Percentiles rank a stretch among this genome's conserved stretches.
phyloP scores from a whole-genome alignment of 2,113 vertebrate species.

The Stigmatopora nigra region DNA sequence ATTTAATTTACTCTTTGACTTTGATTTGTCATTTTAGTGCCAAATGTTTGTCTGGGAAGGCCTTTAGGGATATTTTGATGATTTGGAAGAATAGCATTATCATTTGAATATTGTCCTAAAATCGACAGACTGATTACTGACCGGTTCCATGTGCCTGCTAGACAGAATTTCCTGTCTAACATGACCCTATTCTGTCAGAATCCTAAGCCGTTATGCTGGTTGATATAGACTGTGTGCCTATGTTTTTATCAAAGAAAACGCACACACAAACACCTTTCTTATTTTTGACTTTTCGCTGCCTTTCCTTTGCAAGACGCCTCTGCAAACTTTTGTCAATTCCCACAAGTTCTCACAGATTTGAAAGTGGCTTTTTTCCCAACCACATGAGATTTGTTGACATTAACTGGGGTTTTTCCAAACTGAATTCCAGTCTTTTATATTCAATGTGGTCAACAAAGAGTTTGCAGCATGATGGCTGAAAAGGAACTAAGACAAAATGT shows the following conservation, averaged over 20 bases:
- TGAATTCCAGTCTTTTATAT: neutral
- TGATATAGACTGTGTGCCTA: neutral
- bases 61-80: no score
- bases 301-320: neutral
- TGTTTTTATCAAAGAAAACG: slow-evolving; percentile 4
- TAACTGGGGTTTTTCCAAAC: neutral
- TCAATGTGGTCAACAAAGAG: no score
- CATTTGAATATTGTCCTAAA: neutral
- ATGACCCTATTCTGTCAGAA: slow-evolving; percentile 19
- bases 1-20: no score
- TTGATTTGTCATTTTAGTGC: no score
- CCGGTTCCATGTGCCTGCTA: neutral
- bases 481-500: no score
- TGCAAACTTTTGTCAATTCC: neutral
- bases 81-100: neutral
- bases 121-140: neutral
- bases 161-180: neutral
- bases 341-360: neutral
- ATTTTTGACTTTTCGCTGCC: slow-evolving; percentile 9
- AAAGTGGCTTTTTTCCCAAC: neutral
- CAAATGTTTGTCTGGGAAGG: no score
- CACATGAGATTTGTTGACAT: neutral
- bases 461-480: no score
- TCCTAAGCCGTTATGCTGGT: neutral
- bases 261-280: neutral